These are phyloP conservation scores for Andricus grossulariae DNA, from an alignment of 1,140 invertebrate genomes.

Conservation along the genomic window DNA sequence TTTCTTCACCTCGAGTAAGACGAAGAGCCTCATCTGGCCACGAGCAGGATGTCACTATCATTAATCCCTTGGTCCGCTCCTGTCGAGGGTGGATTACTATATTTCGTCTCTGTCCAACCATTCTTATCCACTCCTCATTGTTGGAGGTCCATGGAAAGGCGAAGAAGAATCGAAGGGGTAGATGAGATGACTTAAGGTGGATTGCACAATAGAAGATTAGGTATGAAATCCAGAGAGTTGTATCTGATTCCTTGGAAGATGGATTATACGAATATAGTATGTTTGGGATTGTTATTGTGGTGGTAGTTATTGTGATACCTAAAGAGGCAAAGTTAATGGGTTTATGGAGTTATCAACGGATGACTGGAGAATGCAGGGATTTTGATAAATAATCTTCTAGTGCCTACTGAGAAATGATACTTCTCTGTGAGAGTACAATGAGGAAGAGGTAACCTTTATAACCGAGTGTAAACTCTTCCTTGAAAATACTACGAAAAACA, in stretches of 20 bases:
- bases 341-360: no score
- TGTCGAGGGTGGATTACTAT: slow-evolving; percentile 41
- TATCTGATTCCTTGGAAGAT: neutral
- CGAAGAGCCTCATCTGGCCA: slow-evolving; percentile 59
- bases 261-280: neutral
- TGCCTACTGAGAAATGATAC: no score
- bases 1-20: slow-evolving; percentile 43
- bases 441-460: no score
- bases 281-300: neutral
- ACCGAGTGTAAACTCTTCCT: no score
- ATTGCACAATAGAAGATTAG: slow-evolving; percentile 14
- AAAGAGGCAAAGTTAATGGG: no score
- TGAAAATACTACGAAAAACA: no score
- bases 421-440: no score
- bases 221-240: neutral
- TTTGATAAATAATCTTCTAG: no score
- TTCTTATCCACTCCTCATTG: neutral
- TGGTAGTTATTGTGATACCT: no score
- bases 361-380: no score
- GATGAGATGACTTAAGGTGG: neutral
- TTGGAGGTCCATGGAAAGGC: neutral
- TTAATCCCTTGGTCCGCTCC: slow-evolving; percentile 65
- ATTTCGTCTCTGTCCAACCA: neutral
- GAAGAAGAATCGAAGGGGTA: slow-evolving; percentile 19
- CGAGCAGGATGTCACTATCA: slow-evolving; percentile 69